Base-by-base conservation (phyloP, 2,113 vertebrate genomes). In the Cyprinodon tularosa region DNA sequence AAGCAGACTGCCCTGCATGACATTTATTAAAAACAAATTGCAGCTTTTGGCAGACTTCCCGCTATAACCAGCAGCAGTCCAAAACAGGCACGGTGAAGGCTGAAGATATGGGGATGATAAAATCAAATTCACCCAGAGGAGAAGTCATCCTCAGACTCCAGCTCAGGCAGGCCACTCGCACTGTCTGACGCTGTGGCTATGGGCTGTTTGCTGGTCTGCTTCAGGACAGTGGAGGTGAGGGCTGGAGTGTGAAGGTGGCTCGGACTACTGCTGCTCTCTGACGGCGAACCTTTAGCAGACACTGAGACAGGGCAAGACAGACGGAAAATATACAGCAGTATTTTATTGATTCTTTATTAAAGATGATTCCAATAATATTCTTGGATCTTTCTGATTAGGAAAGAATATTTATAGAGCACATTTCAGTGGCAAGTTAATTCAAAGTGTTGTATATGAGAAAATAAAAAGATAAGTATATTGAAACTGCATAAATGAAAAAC, bases 211-310 rank as follows among this genome's bases (percentile, higher is more conserved):
- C 14, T 4, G 1, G 83, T 74, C 36, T 68, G 71, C 74, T 80
- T 94, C 87, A 92, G 81, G 5, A 80, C 64, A 0, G 96, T 96
- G 44, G 96, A 96, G 12, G 94, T 95, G 60, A 94, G 75, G 4
- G 89, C 88, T 0, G 93, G 93, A 5, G 79, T 87, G 64, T 53
- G 65, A 68, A 92, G 62, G 48, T 38, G 83, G 69, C 66, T 85
- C 40, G 48, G 71, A 65, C 92, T 45, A 7, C 76, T 88, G 71
- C 71, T 80, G 75, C 89, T 94, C 42, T 68, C 86, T 22, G 91
- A 69, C 76, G 74, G 89, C 0, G 89, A 82, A 20, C 67, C 89
- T 77, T 36, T 62, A 11, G 29, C 36, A 4, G 89, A 89, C 59
- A 1, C 83, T 68, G 76, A 87, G 76, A 17, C 84, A 86, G 50